Conservation (phyloP, 2,797 vertebrate species). For the Nannoperca obscura region DNA sequence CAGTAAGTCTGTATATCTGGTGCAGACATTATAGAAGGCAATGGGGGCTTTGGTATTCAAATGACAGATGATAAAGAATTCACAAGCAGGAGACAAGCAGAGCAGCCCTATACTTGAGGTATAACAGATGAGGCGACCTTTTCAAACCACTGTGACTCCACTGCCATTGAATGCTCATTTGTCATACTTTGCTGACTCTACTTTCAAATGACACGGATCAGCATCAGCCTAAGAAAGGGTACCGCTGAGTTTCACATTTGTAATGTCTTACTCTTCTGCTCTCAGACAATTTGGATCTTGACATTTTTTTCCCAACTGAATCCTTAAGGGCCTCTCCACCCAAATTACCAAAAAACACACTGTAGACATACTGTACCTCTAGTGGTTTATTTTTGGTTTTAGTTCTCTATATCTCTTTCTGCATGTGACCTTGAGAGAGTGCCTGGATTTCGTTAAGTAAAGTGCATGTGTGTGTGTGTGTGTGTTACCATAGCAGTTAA, state of each 20-base stretch:
- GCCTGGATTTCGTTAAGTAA: slow-evolving; percentile 15
- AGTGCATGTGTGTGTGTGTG: slow-evolving; percentile 5
- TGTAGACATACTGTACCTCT: background rate
- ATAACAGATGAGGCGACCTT: slow-evolving; percentile 66
- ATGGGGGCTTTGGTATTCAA: slow-evolving; percentile 58
- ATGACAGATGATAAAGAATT: slow-evolving; percentile 59
- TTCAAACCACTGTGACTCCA: slow-evolving; percentile 61
- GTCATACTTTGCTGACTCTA: slow-evolving; percentile 73
- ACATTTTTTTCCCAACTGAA: background rate
- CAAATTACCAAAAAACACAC: background rate
- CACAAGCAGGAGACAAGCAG: slow-evolving; percentile 54
- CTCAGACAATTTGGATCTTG: background rate
- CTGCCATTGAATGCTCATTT: slow-evolving; percentile 66
- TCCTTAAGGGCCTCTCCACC: background rate
- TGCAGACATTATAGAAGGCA: slow-evolving; percentile 6
- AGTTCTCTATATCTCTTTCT: background rate
- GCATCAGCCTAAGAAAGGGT: slow-evolving; percentile 47
- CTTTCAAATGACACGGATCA: slow-evolving; percentile 72
- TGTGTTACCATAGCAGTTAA: slow-evolving; percentile 43
- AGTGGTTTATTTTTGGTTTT: background rate
- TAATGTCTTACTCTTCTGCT: slow-evolving; percentile 35
- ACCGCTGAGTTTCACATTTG: slow-evolving; percentile 52
- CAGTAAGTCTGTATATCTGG: background rate
- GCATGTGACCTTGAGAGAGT: slow-evolving; percentile 55
- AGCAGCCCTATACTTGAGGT: slow-evolving; percentile 44